A percentile compares a stretch with the other conserved stretches of the same genome.
These are phyloP conservation scores for Gymnoscopelus microlampas DNA, from an alignment of 2,797 vertebrate species.

Conservation along the genomic window DNA sequence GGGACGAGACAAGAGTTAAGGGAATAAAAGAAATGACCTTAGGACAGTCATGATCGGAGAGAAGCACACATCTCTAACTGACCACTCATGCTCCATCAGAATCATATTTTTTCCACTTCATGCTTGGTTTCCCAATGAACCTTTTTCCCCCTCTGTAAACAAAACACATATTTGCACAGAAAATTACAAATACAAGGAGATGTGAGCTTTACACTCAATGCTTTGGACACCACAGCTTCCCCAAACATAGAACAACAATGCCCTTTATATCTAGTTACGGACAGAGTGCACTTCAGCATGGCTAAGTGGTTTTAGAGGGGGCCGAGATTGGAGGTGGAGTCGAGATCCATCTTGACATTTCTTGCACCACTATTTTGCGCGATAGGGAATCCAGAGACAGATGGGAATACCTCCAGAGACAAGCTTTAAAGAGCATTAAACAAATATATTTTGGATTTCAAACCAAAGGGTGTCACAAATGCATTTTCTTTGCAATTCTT, in stretches of 20 bases:
- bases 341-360: conserved; percentile 81
- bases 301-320: conserved; percentile 79
- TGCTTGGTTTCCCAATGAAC: conserved; percentile 82
- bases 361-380: conserved; percentile 62
- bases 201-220: conserved; percentile 79
- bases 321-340: conserved; percentile 65
- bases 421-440: conserved; percentile 85
- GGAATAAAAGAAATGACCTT: conserved; percentile 79
- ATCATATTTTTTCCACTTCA: conserved; percentile 87
- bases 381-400: conserved; percentile 75
- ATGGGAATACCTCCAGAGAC: conserved; percentile 75
- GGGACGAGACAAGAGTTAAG: conserved; percentile 60
- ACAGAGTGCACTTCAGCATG: conserved; percentile 78
- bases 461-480: conserved; percentile 75
- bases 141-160: conserved; percentile 74
- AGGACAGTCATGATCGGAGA: conserved; percentile 77
- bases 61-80: conserved; percentile 82
- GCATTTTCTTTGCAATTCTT: conserved; percentile 49
- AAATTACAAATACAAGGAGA: conserved; percentile 80
- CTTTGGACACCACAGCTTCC: conserved; percentile 73
- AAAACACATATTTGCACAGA: conserved; percentile 85
- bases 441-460: conserved; percentile 80
- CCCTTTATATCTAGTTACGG: conserved; percentile 75
- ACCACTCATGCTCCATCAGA: conserved; percentile 84
- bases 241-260: conserved; percentile 75